A percentile compares a stretch with the other conserved stretches of the same genome.
Evolutionary conservation across 2,888 invertebrate genomes (phyloP).

Genomic region (Dasysyrphus albostriatus): DNA sequence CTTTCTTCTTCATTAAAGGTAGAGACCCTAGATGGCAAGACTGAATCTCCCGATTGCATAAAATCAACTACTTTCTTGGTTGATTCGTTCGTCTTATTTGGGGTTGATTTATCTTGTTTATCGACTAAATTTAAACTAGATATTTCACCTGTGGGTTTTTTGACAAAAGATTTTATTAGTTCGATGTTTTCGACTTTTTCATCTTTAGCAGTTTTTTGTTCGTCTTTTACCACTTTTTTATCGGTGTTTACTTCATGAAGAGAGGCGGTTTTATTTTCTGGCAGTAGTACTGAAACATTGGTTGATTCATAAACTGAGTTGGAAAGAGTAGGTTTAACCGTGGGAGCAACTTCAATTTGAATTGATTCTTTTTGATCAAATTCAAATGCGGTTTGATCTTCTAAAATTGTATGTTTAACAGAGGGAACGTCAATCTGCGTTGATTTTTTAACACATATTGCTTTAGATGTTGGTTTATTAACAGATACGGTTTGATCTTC

Average conservation of each 20-base stretch:
- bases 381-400: too few species aligned
- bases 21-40: too few species aligned
- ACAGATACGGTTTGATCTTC: too few species aligned
- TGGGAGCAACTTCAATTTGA: too few species aligned
- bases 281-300: not conserved
- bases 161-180: not conserved
- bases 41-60: not conserved
- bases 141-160: not conserved
- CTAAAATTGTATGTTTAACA: not conserved
- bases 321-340: not conserved
- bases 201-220: not conserved
- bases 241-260: not conserved
- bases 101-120: not conserved
- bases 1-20: not conserved
- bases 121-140: not conserved
- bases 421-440: not conserved
- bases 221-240: not conserved
- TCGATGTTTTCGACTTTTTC: not conserved
- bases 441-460: too few species aligned
- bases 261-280: not conserved
- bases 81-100: not conserved
- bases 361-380: too few species aligned
- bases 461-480: too few species aligned
- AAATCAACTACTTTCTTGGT: not conserved
- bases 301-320: not conserved